Conservation (phyloP, 2,797 vertebrate species). For the Capromys pilorides region DNA sequence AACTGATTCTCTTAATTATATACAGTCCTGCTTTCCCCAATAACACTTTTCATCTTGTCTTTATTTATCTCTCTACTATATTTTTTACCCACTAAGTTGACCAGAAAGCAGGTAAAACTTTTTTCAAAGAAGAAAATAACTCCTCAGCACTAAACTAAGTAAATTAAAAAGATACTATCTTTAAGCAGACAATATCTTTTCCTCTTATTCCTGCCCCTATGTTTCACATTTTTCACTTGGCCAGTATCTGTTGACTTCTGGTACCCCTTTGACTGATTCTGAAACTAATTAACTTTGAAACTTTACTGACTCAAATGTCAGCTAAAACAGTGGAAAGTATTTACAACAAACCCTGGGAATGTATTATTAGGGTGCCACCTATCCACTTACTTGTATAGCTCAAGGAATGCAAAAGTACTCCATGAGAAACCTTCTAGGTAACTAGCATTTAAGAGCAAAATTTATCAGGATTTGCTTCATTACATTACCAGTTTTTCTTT, state of each 20-base stretch:
- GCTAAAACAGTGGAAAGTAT: not conserved
- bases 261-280: slow-evolving; percentile 5
- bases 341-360: not conserved
- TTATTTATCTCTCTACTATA: too few relatives aligned
- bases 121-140: not conserved
- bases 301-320: not conserved
- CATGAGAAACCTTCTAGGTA: not conserved
- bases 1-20: not conserved
- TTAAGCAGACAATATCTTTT: not conserved
- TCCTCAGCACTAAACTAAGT: not conserved
- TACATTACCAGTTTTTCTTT: not conserved
- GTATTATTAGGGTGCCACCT: not conserved
- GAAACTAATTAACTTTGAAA: slow-evolving; percentile 28
- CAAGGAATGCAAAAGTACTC: not conserved
- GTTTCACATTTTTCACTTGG: not conserved
- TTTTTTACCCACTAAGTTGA: not conserved
- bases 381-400: not conserved
- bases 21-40: not conserved
- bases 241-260: not conserved
- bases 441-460: not conserved
- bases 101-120: not conserved
- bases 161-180: not conserved
- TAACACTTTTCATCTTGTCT: not conserved
- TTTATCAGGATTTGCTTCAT: not conserved
- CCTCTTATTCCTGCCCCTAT: not conserved